These are phyloP conservation scores for Dendroctonus ponderosae DNA, from an alignment of 1,140 invertebrate species.

Conservation along the genomic window DNA sequence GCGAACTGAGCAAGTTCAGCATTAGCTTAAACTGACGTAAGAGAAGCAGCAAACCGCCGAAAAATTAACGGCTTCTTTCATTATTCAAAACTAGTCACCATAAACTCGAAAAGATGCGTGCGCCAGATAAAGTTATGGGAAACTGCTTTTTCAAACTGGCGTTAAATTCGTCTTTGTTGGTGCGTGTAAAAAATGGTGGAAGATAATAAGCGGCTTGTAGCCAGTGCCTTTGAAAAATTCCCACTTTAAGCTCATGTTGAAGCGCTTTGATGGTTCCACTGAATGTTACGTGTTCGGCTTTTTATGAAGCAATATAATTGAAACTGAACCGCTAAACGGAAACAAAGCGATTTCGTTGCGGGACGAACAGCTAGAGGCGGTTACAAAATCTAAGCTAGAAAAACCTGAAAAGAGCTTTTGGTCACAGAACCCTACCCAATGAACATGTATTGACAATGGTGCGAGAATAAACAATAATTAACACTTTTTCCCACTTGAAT, in stretches of 20 bases:
- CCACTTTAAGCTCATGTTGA: constrained; percentile 1
- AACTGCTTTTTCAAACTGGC: no score
- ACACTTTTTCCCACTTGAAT: background rate
- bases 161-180: constrained; percentile 3
- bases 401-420: background rate
- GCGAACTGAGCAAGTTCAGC: background rate
- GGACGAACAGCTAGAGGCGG: no score
- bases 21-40: background rate
- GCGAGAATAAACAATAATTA: background rate
- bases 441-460: background rate
- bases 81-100: constrained; percentile 20
- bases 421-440: background rate
- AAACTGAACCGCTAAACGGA: background rate
- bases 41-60: background rate
- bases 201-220: constrained; percentile 4
- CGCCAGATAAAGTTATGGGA: constrained; percentile 15
- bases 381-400: no score
- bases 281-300: background rate
- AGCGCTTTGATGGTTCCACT: constrained; percentile 4
- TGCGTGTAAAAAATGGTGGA: constrained; percentile 5
- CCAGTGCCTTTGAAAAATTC: constrained; percentile 1
- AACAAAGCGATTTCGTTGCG: no score
- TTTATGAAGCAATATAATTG: background rate
- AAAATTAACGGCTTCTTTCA: constrained; percentile 12
- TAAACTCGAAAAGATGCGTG: constrained; percentile 12